Base-by-base conservation (phyloP, 2,113 vertebrate species). In the Regulus satrapa region DNA sequence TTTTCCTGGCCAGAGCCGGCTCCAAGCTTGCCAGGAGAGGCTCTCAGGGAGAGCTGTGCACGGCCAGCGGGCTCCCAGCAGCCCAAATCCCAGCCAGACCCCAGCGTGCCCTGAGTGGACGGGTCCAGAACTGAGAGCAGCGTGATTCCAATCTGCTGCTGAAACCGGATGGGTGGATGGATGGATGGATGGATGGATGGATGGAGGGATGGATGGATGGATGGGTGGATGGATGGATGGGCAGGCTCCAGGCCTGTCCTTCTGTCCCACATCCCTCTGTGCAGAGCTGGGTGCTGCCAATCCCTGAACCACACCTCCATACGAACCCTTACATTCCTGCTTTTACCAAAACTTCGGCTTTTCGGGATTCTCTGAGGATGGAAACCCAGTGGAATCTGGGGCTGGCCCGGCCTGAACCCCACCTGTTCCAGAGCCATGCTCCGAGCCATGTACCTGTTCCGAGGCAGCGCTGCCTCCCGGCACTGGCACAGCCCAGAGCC, bases 51-150 rank as follows among this genome's bases (percentile, higher is more conserved):
- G 72, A 25, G 34, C 84, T 16, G 4, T 1, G 12, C 15, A 11
- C 0, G 7, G 46, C 0, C 0, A 8, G 25, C 1, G 18, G 43
- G 61, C 1, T 73, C 43, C 83, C 38, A 26, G 5, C 20, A 10
- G 40, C 25, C 21, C 41, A 2, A 46, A 18, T 36, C 54, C 13
- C 72, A 31, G 16, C 43, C 3, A 2, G 21, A 25, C 2, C 18
- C 48, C 18, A 19, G 3, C 2, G 1, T 0, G 5, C 36, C 0
- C 0, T 0, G 13, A 43, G 67, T 8, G 8, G n/a, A 5, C 0
- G 8, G 62, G 49, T 48, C 26, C 10, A 2, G 36, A 24, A 12
- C 20, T 2, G 29, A 25, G 59, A 28, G 0, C 18, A 4, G 34
- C 1, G n/a, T 15, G 62, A 14, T 34, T 64, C 12, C 32, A 79